Evolutionary conservation across 2,888 invertebrate genomes (phyloP).

Genomic region (Matsumyia berberina): DNA sequence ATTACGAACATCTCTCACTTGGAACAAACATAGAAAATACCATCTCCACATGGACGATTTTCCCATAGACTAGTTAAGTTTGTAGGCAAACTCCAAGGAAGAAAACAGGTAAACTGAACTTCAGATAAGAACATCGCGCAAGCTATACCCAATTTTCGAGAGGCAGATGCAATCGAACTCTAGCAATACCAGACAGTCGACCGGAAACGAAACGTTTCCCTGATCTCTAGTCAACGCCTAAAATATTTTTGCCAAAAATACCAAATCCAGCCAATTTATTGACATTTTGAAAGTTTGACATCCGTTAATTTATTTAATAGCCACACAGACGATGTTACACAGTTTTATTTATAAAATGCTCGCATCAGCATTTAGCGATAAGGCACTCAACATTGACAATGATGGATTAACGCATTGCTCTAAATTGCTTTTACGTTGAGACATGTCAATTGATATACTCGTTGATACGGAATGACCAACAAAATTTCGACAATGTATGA

Average conservation of each 20-base stretch:
- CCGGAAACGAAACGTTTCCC: too few relatives aligned
- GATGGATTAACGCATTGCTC: constrained; percentile 55
- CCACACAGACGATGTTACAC: background rate
- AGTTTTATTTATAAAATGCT: constrained; percentile 16
- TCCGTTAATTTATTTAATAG: constrained; percentile 1
- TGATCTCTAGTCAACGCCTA: too few relatives aligned
- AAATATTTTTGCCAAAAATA: background rate
- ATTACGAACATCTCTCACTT: too few relatives aligned
- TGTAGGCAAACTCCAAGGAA: too few relatives aligned
- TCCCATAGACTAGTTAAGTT: too few relatives aligned
- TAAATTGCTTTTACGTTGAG: constrained; percentile 19
- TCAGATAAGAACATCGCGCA: too few relatives aligned
- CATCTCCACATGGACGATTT: too few relatives aligned
- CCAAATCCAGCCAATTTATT: constrained; percentile 10
- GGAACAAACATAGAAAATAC: too few relatives aligned
- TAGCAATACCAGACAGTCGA: too few relatives aligned
- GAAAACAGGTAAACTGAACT: too few relatives aligned
- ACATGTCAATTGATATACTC: constrained; percentile 24
- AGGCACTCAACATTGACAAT: constrained; percentile 50
- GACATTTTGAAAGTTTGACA: background rate
- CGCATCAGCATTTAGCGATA: constrained; percentile 14
- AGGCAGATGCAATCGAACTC: too few relatives aligned
- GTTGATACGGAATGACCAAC: background rate
- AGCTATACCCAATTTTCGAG: too few relatives aligned
- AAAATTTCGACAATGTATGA: constrained; percentile 5